Conservation (phyloP, 1,140 invertebrate species). For the Pseudomyrmex dendroicus region DNA sequence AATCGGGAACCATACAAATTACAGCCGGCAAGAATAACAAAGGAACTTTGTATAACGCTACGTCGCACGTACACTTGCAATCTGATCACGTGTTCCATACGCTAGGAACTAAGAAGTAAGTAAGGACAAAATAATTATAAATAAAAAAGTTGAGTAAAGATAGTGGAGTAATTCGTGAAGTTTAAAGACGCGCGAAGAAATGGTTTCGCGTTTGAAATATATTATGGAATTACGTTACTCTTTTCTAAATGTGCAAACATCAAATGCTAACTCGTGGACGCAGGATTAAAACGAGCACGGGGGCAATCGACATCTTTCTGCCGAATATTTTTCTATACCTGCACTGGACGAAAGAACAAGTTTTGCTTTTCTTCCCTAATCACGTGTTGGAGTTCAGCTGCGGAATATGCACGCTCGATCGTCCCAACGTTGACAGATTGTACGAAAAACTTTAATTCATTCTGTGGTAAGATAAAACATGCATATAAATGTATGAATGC, state of each 20-base stretch:
- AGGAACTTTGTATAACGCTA: slow-evolving; percentile 78
- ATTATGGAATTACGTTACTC: slow-evolving; percentile 22
- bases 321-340: slow-evolving; percentile 79
- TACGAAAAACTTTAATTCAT: slow-evolving; percentile 73
- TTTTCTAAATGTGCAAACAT: not conserved
- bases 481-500: slow-evolving; percentile 7
- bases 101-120: slow-evolving; percentile 81
- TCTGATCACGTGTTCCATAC: slow-evolving; percentile 77
- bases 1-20: slow-evolving; percentile 79
- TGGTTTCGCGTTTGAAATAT: slow-evolving; percentile 3
- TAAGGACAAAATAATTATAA: slow-evolving; percentile 13
- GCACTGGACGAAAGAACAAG: slow-evolving; percentile 81
- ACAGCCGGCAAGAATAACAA: slow-evolving; percentile 69
- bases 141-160: slow-evolving; percentile 3
- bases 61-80: slow-evolving; percentile 72
- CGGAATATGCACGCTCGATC: slow-evolving; percentile 79
- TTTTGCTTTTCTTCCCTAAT: slow-evolving; percentile 82
- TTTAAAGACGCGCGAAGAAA: not conserved
- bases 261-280: slow-evolving; percentile 44
- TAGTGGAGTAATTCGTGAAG: not conserved
- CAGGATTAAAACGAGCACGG: slow-evolving; percentile 79
- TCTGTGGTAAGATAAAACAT: slow-evolving; percentile 13
- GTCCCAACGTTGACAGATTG: slow-evolving; percentile 61
- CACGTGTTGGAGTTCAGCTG: slow-evolving; percentile 82
- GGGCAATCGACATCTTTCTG: slow-evolving; percentile 78